phyloP scores from a whole-genome alignment of 1,140 invertebrate species.

The Drosophila subobscura region DNA sequence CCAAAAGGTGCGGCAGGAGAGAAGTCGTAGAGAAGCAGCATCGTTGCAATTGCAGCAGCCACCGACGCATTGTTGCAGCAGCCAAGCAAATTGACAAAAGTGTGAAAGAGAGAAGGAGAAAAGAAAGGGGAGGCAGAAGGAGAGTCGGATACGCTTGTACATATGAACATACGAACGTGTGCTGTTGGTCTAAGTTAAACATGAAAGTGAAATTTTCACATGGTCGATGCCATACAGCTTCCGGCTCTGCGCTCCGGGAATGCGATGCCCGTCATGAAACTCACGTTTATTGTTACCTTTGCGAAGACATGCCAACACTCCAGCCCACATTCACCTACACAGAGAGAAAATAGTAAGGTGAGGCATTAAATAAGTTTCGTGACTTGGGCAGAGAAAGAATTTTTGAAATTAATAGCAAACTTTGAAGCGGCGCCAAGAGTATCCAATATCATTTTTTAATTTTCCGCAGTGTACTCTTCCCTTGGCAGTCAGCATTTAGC shows the following conservation, averaged over 20 bases:
- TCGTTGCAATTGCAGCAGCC: slow-evolving; percentile 13
- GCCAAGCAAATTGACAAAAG: slow-evolving; percentile 46
- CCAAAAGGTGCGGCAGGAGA: slow-evolving; percentile 31
- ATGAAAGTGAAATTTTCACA: slow-evolving; percentile 76
- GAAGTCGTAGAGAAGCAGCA: slow-evolving; percentile 29
- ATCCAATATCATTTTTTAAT: too few species aligned
- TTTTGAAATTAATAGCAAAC: too few species aligned
- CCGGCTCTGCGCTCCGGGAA: slow-evolving; percentile 18
- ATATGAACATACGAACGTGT: slow-evolving; percentile 27
- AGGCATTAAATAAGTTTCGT: too few species aligned
- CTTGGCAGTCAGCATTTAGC: slow-evolving; percentile 36
- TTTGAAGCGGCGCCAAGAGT: too few species aligned
- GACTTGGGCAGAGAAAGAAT: too few species aligned
- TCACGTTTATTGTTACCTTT: slow-evolving; percentile 74
- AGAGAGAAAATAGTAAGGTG: too few species aligned
- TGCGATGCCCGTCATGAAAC: slow-evolving; percentile 45
- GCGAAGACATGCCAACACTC: slow-evolving; percentile 45
- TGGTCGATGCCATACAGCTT: slow-evolving; percentile 5
- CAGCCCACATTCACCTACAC: neutral
- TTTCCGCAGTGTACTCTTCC: slow-evolving; percentile 19
- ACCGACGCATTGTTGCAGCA: slow-evolving; percentile 61
- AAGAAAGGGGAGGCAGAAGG: neutral
- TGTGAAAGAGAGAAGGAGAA: slow-evolving; percentile 14
- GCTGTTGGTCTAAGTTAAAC: slow-evolving; percentile 49
- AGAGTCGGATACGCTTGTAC: slow-evolving; percentile 16